phyloP scores from a whole-genome alignment of 2,888 invertebrate genomes.

The Agonopterix alstromeriana region DNA sequence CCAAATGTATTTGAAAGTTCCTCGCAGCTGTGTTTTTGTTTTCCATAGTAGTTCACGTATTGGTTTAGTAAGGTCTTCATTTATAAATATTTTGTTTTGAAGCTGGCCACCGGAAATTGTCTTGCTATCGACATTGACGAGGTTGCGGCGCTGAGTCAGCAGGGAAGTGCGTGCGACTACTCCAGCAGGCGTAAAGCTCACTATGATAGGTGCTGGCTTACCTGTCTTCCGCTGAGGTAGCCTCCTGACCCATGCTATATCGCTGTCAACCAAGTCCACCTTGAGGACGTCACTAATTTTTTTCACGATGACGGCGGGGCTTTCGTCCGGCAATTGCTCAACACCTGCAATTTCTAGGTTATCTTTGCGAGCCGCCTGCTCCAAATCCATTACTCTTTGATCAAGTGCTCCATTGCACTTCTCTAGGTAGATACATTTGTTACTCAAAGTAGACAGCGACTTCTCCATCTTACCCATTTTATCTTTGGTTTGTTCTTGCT shows the following conservation, averaged over 20 bases:
- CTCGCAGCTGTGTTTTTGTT: conserved; percentile 1
- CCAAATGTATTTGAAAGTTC: background rate
- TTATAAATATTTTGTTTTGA: background rate
- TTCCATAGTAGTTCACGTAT: background rate
- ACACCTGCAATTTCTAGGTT: background rate
- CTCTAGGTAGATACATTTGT: too few species aligned
- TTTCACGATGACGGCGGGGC: background rate
- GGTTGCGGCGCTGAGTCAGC: background rate
- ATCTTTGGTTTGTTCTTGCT: too few species aligned
- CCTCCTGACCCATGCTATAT: background rate
- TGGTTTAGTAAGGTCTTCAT: conserved; percentile 4
- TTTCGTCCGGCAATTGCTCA: background rate
- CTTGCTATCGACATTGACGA: background rate
- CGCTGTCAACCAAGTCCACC: background rate
- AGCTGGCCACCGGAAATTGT: background rate
- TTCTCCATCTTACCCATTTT: too few species aligned
- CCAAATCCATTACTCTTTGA: too few species aligned
- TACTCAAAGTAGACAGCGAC: too few species aligned
- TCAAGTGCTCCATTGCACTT: too few species aligned
- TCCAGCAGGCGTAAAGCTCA: background rate
- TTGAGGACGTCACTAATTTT: background rate
- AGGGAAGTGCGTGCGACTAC: background rate
- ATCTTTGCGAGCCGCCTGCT: too few species aligned
- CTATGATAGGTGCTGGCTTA: background rate
- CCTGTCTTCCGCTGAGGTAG: background rate